Evolutionary conservation across 2,888 invertebrate species (phyloP), one percentile per base, ranked within the genome.

Genomic region (Abrostola triplasia): DNA sequence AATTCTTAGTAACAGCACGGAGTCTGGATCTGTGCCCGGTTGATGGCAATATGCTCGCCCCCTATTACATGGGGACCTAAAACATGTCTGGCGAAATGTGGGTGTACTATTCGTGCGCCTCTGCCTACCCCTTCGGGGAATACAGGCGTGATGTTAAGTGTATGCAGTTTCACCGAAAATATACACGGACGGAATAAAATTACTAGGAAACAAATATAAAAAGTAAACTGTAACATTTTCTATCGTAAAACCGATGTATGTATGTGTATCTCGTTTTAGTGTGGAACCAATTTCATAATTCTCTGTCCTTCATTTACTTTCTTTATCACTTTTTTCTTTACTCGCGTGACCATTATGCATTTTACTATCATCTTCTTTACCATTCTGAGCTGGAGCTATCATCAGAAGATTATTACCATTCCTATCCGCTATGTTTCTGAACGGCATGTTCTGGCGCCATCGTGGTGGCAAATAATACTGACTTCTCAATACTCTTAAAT

Each of bases 321-420:
- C 85, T 54, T 84, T 85, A 0, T 84, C 85, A 67, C 59, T 76
- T 40, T 79, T 76, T 0, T 76, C 80, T 41, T 81, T 82, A 61
- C 61, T 67, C 0, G 61, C 44, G n/a, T 76, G 70, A 6, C 72
- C 76, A 41, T 80, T 79, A 6, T 61, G 79, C 40, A 76, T 60
- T 63, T 83, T 82, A 40, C 67, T 82, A 53, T 77, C 77, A 60
- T 84, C 87, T 6, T 90, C 90, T 60, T 90, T 90, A 6, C 86
- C 90, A 66, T 84, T 84, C 38, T 83, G 82, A 0, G 85, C 92
- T 0, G 96, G 96, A 0, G 96, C 96, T 10, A 96, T 96, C 96
- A 96, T 96, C 63, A 96, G 77, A 65, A 96, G 82, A 80, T 96
- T 96, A 80, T 96, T 96, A 0, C 96, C 96, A 79, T 96, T 96